A percentile compares a stretch with the other conserved stretches of the same genome.
Conservation (phyloP, 1,140 invertebrate genomes). For the Aphaenogaster floridana region DNA sequence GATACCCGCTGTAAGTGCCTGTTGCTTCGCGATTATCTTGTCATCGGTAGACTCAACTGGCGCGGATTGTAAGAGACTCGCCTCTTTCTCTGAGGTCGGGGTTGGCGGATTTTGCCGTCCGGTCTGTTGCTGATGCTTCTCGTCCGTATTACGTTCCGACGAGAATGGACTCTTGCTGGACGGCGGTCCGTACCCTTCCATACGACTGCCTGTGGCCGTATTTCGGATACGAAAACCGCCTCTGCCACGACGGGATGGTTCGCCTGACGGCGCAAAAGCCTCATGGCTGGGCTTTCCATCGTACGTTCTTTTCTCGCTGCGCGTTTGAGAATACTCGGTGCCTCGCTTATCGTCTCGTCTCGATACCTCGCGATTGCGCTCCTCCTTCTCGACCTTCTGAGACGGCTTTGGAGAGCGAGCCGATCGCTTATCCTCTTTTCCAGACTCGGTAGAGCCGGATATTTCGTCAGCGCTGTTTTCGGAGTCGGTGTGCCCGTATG, state of each 20-base stretch:
- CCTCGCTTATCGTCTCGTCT: slow-evolving; percentile 83
- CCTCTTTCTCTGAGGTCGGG: slow-evolving; percentile 83
- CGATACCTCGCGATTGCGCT: slow-evolving; percentile 86
- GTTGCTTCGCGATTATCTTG: slow-evolving; percentile 91
- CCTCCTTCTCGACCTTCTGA: slow-evolving; percentile 88
- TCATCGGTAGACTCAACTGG: slow-evolving; percentile 87
- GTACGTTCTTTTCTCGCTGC: slow-evolving; percentile 81
- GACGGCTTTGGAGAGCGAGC: slow-evolving; percentile 84
- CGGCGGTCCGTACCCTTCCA: slow-evolving; percentile 92
- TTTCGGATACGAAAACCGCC: slow-evolving; percentile 87
- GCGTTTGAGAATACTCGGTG: slow-evolving; percentile 73
- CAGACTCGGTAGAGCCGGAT: slow-evolving; percentile 86
- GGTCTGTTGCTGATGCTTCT: slow-evolving; percentile 80
- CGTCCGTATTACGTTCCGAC: slow-evolving; percentile 79
- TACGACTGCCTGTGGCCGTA: slow-evolving; percentile 87
- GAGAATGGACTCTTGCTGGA: slow-evolving; percentile 92
- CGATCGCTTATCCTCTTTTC: slow-evolving; percentile 85
- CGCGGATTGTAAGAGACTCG: slow-evolving; percentile 48
- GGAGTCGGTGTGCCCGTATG: slow-evolving; percentile 87
- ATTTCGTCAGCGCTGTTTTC: slow-evolving; percentile 89
- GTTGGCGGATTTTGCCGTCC: slow-evolving; percentile 76
- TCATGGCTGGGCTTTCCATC: slow-evolving; percentile 85
- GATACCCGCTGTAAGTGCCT: slow-evolving; percentile 89
- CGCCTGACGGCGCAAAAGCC: slow-evolving; percentile 93
- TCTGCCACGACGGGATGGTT: slow-evolving; percentile 93